A percentile compares a stretch with the other conserved stretches of the same genome.
These are phyloP conservation scores for Heterochromis multidens DNA, from an alignment of 2,113 vertebrate species.

Conservation along the genomic window DNA sequence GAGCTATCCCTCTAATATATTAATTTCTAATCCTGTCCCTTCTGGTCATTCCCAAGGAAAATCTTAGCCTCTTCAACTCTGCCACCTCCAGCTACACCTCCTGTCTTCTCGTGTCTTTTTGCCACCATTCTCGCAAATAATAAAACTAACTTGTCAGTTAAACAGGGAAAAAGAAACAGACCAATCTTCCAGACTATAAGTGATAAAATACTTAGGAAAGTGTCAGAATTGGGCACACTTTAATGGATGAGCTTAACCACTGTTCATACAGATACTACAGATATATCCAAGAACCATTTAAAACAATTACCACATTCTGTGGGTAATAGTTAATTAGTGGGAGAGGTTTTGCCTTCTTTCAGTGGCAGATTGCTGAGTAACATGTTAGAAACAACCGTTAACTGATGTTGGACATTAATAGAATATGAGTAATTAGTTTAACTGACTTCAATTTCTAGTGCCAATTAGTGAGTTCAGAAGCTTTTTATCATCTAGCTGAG, in stretches of 20 bases:
- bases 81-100: not conserved
- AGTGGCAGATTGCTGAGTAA: not conserved
- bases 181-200: not conserved
- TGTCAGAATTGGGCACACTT: not conserved
- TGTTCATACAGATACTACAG: not conserved
- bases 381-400: not conserved
- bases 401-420: not conserved
- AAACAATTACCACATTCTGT: not conserved
- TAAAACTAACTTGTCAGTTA: too few species aligned
- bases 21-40: not conserved
- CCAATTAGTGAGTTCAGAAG: not conserved
- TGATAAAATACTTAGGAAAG: not conserved
- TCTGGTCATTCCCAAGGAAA: not conserved
- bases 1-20: not conserved
- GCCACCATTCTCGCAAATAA: not conserved
- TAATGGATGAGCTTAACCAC: too few species aligned
- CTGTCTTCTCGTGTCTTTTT: not conserved
- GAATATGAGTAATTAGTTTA: not conserved
- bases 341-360: not conserved
- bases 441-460: not conserved
- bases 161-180: not conserved
- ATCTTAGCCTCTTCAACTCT: not conserved
- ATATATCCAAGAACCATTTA: not conserved
- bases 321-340: not conserved
- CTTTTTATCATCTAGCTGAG: not conserved